Base-by-base conservation (phyloP, 2,888 invertebrate species). In the Athalia rosae region DNA sequence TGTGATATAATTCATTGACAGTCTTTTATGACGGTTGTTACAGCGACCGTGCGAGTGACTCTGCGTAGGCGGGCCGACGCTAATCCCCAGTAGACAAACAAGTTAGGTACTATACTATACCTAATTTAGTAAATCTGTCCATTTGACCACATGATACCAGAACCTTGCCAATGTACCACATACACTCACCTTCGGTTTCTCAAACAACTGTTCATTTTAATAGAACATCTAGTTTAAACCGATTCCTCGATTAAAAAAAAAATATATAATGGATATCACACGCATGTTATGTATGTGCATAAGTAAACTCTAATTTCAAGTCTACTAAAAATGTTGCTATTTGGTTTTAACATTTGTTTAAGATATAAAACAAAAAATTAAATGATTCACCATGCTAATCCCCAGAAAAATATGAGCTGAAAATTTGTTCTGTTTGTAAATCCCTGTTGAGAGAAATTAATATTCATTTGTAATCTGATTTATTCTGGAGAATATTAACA, bases 1-100 rank as follows among this genome's bases (percentile, higher is more conserved):
- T 80, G 61, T 79, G 62, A 80, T 76, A 81, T 80, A 79, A 82
- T 83, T 80, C 80, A 88, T 83, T 88, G 83, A 88, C 87, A 87
- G 88, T 86, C 83, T 87, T 87, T 89, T 89, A 85, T 88, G 81
- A 89, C 89, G 89, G 92, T 93, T 94, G 94, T 95, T 95, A 94
- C 95, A 96, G 95, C 95, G 93, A 95, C 95, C 93, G 95, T 95
- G 94, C 95, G 95, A 93, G 94, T 95, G 93, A 95, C 95, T 93
- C 95, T 95, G 94, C 95, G 95, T 95, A 95, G 95, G 93, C 95
- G 95, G 93, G 88, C 88, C 81, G 89, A 89, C 87, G 89, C 85
- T 89, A 89, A 89, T 85, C 86, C 89, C 86, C 88, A 89, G 84
- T 89, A 89, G 85, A 85, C 85, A 88, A 87, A 86, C 86, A 88